A percentile compares a stretch with the other conserved stretches of the same genome.
phyloP scores from a whole-genome alignment of 1,140 invertebrate species.

The Anastatus disparis region DNA sequence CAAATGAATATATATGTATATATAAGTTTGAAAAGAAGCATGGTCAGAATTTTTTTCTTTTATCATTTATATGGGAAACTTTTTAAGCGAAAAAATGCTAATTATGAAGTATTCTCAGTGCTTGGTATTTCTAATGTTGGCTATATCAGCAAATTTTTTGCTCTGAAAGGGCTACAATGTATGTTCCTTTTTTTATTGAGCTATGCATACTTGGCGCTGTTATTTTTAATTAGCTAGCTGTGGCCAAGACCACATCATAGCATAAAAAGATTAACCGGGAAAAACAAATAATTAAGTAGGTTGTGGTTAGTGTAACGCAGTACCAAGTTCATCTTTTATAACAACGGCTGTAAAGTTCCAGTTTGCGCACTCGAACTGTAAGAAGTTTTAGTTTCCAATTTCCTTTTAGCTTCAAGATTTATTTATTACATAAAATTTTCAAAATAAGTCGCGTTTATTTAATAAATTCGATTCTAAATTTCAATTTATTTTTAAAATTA shows the following conservation, averaged over 20 bases:
- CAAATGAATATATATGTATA: too few species aligned
- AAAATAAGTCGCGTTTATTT: too few species aligned
- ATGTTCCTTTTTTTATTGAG: neutral
- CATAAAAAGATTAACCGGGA: neutral
- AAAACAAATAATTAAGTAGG: slow-evolving; percentile 18
- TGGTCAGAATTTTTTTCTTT: neutral
- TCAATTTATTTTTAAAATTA: too few species aligned
- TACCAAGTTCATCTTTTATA: too few species aligned
- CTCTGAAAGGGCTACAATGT: neutral
- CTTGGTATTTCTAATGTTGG: slow-evolving; percentile 5
- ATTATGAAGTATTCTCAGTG: slow-evolving; percentile 25
- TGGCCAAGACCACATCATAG: too few species aligned
- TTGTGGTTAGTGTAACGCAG: too few species aligned
- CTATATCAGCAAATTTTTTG: slow-evolving; percentile 21
- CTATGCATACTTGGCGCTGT: neutral
- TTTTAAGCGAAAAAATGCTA: slow-evolving; percentile 25
- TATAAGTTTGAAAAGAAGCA: neutral
- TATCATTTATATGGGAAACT: neutral
- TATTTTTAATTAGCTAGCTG: slow-evolving; percentile 32
- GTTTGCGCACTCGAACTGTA: too few species aligned
- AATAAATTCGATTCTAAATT: too few species aligned
- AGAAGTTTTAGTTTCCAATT: too few species aligned
- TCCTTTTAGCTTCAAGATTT: too few species aligned
- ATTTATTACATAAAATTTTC: too few species aligned
- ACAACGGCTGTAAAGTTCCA: too few species aligned